Base-by-base conservation (phyloP, 1,140 invertebrate genomes). In the Drosophila equinoxialis region DNA sequence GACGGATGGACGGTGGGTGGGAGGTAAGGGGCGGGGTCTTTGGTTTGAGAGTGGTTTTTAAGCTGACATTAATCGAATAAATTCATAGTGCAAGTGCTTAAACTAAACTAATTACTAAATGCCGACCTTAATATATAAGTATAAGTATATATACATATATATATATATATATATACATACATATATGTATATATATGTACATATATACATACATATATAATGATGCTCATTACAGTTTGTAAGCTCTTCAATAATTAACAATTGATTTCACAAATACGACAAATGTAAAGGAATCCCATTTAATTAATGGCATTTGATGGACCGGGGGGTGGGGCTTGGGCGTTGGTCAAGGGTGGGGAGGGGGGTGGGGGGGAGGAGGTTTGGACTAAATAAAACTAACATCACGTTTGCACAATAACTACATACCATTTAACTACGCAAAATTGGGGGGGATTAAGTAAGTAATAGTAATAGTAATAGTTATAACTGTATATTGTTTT, bases 341-440 rank as follows among this genome's bases (percentile, higher is more conserved):
- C 3, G 42, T 6, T 7, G 14, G 14, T 2, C 30, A 6, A 30
- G 30, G n/a, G n/a, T n/a, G n/a, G 45, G 45, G 14, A 23, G 20
- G 20, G 20, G 20, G 20, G 23, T n/a, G 14, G 6, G 2, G 0
- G 2, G 2, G 6, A 4, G 26, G 3, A 0, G 26, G 26, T 30
- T 30, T 30, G 42, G 14, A 63, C 63, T 17, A 73, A 77, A 57
- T 59, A 69, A 74, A 64, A 63, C 71, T 78, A 74, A 68, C 74
- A 82, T 74, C 75, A 82, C 75, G 71, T 77, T 75, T 51, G 41
- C 68, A 84, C 71, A 80, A 45, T 67, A 51, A 61, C 64, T 65
- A 69, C 30, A 14, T 66, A 67, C 33, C 13, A 35, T 20, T 60
- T 39, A 71, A 62, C 35, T 63, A 69, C 61, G 11, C n/a, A 35